Conservation (phyloP, 2,888 invertebrate genomes). For the Aphrophora alni region DNA sequence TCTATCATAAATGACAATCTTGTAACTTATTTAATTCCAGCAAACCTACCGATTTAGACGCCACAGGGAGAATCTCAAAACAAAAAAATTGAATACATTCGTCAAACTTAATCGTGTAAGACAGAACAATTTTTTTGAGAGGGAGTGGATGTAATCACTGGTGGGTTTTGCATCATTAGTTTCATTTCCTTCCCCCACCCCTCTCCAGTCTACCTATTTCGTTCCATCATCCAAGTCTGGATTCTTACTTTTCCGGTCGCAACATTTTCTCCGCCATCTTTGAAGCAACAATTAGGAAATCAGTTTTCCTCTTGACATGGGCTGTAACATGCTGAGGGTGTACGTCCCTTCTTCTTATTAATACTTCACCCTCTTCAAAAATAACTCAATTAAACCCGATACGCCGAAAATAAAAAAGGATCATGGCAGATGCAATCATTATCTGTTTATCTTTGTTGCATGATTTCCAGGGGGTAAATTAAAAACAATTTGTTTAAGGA, state of each 20-base stretch:
- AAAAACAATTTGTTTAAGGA: no score
- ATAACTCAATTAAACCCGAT: no score
- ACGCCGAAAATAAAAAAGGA: no score
- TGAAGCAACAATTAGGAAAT: not conserved
- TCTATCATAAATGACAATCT: not conserved
- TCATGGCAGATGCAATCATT: no score
- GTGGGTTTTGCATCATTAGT: not conserved
- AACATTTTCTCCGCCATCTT: not conserved
- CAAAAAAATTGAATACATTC: not conserved
- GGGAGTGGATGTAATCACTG: not conserved
- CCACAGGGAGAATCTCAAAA: not conserved
- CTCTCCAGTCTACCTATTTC: not conserved
- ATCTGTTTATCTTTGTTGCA: no score
- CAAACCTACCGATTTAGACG: not conserved
- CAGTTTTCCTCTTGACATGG: not conserved
- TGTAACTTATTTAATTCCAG: not conserved
- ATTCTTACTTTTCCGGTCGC: not conserved
- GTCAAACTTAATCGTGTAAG: slow-evolving; percentile 9
- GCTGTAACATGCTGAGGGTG: not conserved
- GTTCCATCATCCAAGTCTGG: not conserved
- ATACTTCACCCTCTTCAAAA: no score
- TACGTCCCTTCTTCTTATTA: no score
- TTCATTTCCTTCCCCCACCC: not conserved
- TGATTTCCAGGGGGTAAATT: no score
- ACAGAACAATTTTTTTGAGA: not conserved